Conservation (phyloP, 2,888 invertebrate genomes). For the Drosophila quinaria region DNA sequence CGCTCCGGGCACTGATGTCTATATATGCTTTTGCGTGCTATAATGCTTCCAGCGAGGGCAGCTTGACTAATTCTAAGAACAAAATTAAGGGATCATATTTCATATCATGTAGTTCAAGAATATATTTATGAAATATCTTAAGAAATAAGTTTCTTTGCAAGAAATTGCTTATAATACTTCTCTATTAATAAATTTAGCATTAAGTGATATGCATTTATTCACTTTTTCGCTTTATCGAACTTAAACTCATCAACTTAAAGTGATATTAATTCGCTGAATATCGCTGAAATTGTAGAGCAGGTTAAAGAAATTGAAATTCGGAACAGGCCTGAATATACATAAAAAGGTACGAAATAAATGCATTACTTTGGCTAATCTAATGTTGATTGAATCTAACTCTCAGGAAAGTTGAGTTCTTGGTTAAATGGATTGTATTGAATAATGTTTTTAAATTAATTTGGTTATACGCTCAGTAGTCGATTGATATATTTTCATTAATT, state of each 20-base stretch:
- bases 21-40: neutral
- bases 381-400: neutral
- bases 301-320: no score
- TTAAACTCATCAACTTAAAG: no score
- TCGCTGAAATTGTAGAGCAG: no score
- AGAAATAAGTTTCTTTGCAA: no score
- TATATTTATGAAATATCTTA: neutral
- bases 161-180: no score
- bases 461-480: slow-evolving; percentile 2
- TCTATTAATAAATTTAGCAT: no score
- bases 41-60: slow-evolving; percentile 22
- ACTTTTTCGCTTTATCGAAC: no score
- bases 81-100: neutral
- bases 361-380: no score
- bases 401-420: neutral
- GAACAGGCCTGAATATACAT: no score
- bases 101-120: neutral
- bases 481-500: slow-evolving; percentile 16
- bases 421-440: neutral
- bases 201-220: no score
- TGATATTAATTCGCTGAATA: no score
- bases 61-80: neutral
- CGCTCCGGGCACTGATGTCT: slow-evolving; percentile 25
- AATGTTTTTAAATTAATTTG: neutral
- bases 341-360: no score